A percentile compares a stretch with the other conserved stretches of the same genome.
Evolutionary conservation across 2,888 invertebrate species (phyloP).

Genomic region (Drosophila merina): DNA sequence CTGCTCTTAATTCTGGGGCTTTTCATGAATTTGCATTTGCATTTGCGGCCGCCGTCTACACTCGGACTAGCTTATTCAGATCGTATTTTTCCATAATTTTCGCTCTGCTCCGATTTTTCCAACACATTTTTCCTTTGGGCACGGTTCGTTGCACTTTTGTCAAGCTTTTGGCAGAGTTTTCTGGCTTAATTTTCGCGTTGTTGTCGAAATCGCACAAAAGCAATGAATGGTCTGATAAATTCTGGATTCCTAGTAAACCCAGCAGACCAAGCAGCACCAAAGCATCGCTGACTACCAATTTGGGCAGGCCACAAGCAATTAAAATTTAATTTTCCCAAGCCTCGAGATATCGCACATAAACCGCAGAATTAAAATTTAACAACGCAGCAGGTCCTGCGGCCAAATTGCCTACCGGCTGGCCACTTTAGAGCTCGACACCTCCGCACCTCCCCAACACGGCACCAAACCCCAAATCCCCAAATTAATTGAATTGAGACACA

Average conservation of each 20-base stretch:
- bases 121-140: constrained; percentile 28
- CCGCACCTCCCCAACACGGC: background rate
- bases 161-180: constrained; percentile 43
- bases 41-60: constrained; percentile 36
- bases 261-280: constrained; percentile 17
- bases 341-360: constrained; percentile 44
- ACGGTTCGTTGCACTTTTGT: constrained; percentile 62
- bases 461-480: constrained; percentile 17
- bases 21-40: constrained; percentile 69
- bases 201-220: constrained; percentile 26
- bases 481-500: constrained; percentile 73
- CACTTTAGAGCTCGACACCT: constrained; percentile 50
- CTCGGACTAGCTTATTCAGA: constrained; percentile 29
- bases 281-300: constrained; percentile 39
- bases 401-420: constrained; percentile 39
- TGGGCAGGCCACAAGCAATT: constrained; percentile 62
- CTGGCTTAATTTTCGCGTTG: constrained; percentile 25
- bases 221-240: constrained; percentile 55
- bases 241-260: constrained; percentile 39
- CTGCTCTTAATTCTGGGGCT: constrained; percentile 43
- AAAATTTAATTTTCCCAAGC: constrained; percentile 64
- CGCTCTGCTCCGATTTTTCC: constrained; percentile 42
- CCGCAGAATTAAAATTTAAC: constrained; percentile 68
- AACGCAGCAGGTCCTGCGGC: constrained; percentile 48
- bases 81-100: constrained; percentile 69